phyloP scores from a whole-genome alignment of 2,113 vertebrate species.

The Pteronura brasiliensis region DNA sequence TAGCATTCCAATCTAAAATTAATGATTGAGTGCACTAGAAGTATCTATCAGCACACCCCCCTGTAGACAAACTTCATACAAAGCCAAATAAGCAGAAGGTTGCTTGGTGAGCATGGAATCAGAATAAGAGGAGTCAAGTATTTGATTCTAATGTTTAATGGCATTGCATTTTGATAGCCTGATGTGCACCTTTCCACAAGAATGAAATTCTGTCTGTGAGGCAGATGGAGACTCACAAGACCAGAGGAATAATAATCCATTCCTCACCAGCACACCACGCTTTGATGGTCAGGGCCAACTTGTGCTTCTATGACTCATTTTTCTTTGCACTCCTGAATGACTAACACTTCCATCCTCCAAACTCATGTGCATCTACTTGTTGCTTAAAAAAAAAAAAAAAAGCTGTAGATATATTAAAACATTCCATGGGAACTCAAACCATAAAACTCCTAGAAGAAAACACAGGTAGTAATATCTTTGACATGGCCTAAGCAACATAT shows the following conservation, averaged over 20 bases:
- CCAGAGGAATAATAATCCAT: background rate
- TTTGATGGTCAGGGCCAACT: background rate
- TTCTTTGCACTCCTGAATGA: background rate
- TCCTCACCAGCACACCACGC: background rate
- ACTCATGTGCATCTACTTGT: background rate
- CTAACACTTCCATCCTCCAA: background rate
- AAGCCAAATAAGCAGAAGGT: slow-evolving; percentile 31
- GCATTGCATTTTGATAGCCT: background rate
- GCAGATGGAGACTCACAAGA: background rate
- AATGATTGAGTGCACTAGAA: background rate
- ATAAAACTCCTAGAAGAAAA: background rate
- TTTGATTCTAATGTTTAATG: slow-evolving; percentile 21
- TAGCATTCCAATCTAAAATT: slow-evolving; percentile 4
- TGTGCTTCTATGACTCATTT: background rate
- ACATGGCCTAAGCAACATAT: background rate
- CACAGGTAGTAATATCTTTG: background rate
- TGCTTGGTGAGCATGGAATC: background rate
- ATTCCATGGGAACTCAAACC: background rate
- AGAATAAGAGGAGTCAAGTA: background rate
- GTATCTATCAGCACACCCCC: background rate
- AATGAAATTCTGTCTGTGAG: background rate
- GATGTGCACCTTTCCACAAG: background rate
- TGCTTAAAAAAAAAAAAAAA: background rate
- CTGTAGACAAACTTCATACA: background rate
- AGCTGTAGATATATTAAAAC: background rate